phyloP scores from a whole-genome alignment of 2,113 vertebrate species.

The Struthio camelus region DNA sequence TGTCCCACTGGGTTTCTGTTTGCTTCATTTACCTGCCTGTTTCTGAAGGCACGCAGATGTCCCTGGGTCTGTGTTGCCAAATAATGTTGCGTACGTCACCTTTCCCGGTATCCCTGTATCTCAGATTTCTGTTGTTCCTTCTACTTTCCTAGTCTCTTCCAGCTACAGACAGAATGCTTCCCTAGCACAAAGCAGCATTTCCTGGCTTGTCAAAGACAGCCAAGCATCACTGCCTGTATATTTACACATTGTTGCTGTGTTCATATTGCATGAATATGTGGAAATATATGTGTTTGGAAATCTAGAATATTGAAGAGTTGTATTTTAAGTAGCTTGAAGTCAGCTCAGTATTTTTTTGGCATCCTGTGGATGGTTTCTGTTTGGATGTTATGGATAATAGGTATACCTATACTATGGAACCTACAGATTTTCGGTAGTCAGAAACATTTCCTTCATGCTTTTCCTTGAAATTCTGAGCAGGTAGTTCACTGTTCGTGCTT shows the following conservation, averaged over 20 bases:
- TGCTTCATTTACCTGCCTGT: background rate
- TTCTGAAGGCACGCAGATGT: background rate
- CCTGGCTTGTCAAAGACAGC: background rate
- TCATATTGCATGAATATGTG: background rate
- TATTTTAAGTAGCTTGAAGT: background rate
- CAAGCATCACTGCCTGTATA: background rate
- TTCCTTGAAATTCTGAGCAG: background rate
- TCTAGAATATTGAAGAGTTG: background rate
- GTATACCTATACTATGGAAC: background rate
- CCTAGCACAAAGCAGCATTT: background rate
- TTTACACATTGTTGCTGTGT: background rate
- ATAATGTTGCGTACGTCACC: background rate
- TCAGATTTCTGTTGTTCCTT: background rate
- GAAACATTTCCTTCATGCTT: background rate
- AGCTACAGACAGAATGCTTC: background rate
- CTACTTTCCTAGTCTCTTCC: background rate
- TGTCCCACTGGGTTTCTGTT: background rate
- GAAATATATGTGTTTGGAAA: background rate
- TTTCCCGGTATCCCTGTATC: background rate
- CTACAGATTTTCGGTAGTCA: background rate
- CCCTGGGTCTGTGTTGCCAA: accelerated
- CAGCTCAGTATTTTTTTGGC: background rate
- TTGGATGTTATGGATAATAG: background rate
- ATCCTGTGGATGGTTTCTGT: background rate
- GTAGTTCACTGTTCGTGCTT: background rate